These are phyloP conservation scores for Bubo bubo DNA, from an alignment of 2,113 vertebrate species.

Conservation along the genomic window DNA sequence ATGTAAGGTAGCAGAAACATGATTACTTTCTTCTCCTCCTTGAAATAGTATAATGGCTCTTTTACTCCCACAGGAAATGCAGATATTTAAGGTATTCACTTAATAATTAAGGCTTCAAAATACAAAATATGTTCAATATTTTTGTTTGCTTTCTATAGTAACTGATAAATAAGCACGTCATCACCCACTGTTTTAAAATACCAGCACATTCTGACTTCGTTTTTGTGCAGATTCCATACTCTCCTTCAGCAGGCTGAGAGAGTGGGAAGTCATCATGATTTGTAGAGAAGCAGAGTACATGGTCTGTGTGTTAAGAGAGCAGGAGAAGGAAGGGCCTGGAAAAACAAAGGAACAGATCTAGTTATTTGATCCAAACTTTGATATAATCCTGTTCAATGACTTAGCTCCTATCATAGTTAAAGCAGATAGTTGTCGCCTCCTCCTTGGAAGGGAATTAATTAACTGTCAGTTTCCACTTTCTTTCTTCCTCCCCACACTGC, in stretches of 20 bases:
- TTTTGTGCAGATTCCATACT: neutral
- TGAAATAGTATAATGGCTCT: neutral
- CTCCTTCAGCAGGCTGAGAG: neutral
- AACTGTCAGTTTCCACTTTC: neutral
- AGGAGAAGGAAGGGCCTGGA: neutral
- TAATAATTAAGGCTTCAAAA: neutral
- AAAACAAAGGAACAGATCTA: neutral
- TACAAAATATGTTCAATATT: neutral
- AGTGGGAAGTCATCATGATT: neutral
- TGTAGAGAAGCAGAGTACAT: neutral
- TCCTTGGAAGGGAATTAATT: slow-evolving; percentile 12
- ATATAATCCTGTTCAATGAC: neutral
- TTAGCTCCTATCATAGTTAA: neutral
- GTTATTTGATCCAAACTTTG: neutral
- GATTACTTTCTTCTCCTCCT: neutral
- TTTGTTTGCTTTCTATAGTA: neutral
- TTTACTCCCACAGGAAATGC: neutral
- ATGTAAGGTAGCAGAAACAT: neutral
- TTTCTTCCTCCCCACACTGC: neutral
- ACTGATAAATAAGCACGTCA: neutral
- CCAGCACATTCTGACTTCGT: neutral
- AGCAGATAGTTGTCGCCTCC: neutral
- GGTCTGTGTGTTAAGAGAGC: neutral
- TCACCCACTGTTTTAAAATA: neutral
- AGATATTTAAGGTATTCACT: neutral